phyloP scores from a whole-genome alignment of 2,888 invertebrate species.

The Allygus modestus region DNA sequence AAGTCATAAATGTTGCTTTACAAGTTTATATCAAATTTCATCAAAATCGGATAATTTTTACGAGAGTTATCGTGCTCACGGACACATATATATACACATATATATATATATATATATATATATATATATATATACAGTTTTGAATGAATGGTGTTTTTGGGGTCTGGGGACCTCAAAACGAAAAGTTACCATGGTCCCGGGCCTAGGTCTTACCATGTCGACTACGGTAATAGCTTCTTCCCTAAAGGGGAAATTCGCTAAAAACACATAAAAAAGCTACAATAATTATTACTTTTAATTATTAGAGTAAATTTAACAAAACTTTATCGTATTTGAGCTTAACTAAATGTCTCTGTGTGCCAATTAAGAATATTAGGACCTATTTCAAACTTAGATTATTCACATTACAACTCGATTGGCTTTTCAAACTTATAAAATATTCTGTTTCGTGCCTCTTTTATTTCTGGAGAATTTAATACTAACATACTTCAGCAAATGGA shows the following conservation, averaged over 20 bases:
- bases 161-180: no score
- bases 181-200: no score
- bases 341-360: slow-evolving; percentile 47
- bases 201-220: no score
- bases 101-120: slow-evolving; percentile 47
- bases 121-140: slow-evolving; percentile 47
- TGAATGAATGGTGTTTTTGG: no score
- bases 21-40: no score
- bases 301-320: slow-evolving; percentile 18
- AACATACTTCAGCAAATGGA: slow-evolving; percentile 50
- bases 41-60: no score
- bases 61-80: no score
- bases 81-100: slow-evolving; percentile 43
- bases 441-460: slow-evolving; percentile 53
- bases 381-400: slow-evolving; percentile 48
- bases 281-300: slow-evolving; percentile 26
- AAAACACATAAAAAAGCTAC: slow-evolving; percentile 32
- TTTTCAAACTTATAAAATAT: slow-evolving; percentile 58
- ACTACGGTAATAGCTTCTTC: no score
- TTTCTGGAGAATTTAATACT: slow-evolving; percentile 54
- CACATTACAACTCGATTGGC: slow-evolving; percentile 54
- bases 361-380: slow-evolving; percentile 38
- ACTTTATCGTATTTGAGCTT: slow-evolving; percentile 27
- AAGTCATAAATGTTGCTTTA: no score
- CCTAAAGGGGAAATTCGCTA: no score